These are phyloP conservation scores for Parnassius smintheus DNA, from an alignment of 2,888 invertebrate genomes.

Conservation along the genomic window DNA sequence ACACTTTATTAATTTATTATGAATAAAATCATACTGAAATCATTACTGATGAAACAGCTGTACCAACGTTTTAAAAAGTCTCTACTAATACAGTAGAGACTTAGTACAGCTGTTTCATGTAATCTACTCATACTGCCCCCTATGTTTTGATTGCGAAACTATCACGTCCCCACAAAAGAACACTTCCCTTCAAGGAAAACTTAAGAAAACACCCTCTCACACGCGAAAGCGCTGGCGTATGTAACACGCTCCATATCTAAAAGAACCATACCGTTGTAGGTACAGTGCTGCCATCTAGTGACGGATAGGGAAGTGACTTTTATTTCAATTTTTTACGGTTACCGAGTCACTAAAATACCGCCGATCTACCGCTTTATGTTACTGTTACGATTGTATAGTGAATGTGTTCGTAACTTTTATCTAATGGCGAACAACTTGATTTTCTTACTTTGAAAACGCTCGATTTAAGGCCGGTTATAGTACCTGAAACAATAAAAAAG, in stretches of 20 bases:
- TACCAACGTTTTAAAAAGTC: too few species aligned
- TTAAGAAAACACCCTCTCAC: conserved; percentile 56
- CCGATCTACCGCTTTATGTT: conserved; percentile 27
- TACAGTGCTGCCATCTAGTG: conserved; percentile 60
- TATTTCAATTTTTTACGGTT: conserved; percentile 29
- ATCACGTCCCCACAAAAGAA: conserved; percentile 56
- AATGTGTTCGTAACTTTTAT: conserved; percentile 26
- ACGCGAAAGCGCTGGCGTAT: conserved; percentile 55
- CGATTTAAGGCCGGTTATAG: conserved; percentile 5
- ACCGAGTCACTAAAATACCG: conserved; percentile 27
- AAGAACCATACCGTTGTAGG: conserved; percentile 36
- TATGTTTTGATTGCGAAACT: conserved; percentile 63
- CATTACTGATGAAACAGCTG: too few species aligned
- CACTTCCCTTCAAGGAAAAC: conserved; percentile 58
- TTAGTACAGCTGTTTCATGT: neutral
- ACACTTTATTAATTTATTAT: too few species aligned
- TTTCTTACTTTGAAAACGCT: conserved; percentile 25
- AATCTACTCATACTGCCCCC: conserved; percentile 61
- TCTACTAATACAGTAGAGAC: too few species aligned
- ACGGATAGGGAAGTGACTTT: conserved; percentile 51
- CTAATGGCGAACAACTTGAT: conserved; percentile 17
- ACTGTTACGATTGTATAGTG: conserved; percentile 29
- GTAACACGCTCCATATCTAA: conserved; percentile 35
- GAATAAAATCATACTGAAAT: neutral
- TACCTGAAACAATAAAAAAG: conserved; percentile 53